Evolutionary conservation across 2,888 invertebrate genomes (phyloP), one percentile per base, ranked within the genome.

Genomic region (Chrysotoxum bicinctum): DNA sequence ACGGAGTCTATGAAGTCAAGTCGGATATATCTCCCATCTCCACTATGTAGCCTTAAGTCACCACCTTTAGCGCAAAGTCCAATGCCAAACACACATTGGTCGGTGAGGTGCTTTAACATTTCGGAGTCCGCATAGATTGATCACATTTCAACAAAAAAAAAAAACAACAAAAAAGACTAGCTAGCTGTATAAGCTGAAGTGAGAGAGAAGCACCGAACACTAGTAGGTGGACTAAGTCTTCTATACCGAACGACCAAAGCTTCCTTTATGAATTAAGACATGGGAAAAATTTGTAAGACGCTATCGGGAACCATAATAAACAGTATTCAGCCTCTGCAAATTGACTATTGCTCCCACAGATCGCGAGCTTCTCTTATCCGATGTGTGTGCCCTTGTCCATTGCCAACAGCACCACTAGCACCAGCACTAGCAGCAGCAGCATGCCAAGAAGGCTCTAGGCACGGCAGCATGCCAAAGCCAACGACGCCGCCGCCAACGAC

Each of bases 311-410:
- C 86, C 77, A 78, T 86, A 86, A 86, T 86, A 86, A 86, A 86
- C 82, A 86, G 86, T 86, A 86, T 87, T 87, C 82, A 87, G 82
- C 82, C 87, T 86, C 87, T 80, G 87, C 87, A 87, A 87, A 87
- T 84, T 84, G 80, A 82, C 81, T 87, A 75, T 82, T 82, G 83
- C 87, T 87, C 84, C 87, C 87, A 87, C 82, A 73, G 81, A 87
- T 79, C 76, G 87, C 79, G 69, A 77, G 78, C 87, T 87, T 81
- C 87, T 91, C 90, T 86, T 86, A 86, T 86, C 86, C 82, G 86
- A 82, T 86, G 76, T 82, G 86, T 86, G 86, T 86, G 86, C 87
- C 92, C 92, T 87, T 87, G 87, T 87, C 87, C 87, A 83, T 77
- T 79, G 83, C 79, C 84, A 87, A 48, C 48, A 62, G 58, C 58